Percentiles rank a stretch among this genome's conserved stretches.
Evolutionary conservation across 2,888 invertebrate genomes (phyloP).

Genomic region (Eucera pruinosa): DNA sequence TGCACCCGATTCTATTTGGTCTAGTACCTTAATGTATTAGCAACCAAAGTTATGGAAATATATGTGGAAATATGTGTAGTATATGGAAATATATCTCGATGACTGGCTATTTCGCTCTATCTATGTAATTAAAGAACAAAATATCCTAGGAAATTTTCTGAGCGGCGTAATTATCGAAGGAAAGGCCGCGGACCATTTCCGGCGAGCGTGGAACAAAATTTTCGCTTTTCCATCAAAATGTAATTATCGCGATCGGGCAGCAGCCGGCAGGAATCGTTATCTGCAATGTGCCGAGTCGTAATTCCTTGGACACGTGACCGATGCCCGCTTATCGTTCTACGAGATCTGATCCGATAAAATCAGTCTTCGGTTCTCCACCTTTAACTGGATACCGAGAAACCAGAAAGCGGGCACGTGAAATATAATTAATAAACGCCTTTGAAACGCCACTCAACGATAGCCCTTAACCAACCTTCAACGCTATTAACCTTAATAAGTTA

Average conservation of each 20-base stretch:
- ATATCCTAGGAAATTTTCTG: too few relatives aligned
- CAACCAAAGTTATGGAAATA: too few relatives aligned
- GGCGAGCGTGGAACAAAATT: conserved; percentile 64
- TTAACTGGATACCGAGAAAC: conserved; percentile 25
- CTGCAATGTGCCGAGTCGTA: conserved; percentile 72
- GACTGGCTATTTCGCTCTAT: too few relatives aligned
- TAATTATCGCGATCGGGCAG: conserved; percentile 66
- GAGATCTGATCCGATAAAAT: conserved; percentile 66
- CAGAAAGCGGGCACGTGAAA: conserved; percentile 40
- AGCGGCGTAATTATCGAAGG: conserved; percentile 1
- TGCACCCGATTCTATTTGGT: too few relatives aligned
- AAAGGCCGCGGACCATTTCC: conserved; percentile 51
- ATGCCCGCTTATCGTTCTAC: conserved; percentile 62
- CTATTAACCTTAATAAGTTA: too few relatives aligned
- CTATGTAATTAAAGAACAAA: too few relatives aligned
- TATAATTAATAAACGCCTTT: conserved; percentile 56
- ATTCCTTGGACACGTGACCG: conserved; percentile 76
- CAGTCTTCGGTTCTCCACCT: conserved; percentile 46
- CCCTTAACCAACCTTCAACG: too few relatives aligned
- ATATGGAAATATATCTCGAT: too few relatives aligned
- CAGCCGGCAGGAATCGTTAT: conserved; percentile 65
- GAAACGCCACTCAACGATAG: conserved; percentile 29
- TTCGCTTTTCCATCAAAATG: conserved; percentile 70
- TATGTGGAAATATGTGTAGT: too few relatives aligned
- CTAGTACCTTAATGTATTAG: too few relatives aligned